Evolutionary conservation across 2,797 vertebrate species (phyloP), one percentile per base, ranked within the genome.

Genomic region (Pangasius larnaudii): DNA sequence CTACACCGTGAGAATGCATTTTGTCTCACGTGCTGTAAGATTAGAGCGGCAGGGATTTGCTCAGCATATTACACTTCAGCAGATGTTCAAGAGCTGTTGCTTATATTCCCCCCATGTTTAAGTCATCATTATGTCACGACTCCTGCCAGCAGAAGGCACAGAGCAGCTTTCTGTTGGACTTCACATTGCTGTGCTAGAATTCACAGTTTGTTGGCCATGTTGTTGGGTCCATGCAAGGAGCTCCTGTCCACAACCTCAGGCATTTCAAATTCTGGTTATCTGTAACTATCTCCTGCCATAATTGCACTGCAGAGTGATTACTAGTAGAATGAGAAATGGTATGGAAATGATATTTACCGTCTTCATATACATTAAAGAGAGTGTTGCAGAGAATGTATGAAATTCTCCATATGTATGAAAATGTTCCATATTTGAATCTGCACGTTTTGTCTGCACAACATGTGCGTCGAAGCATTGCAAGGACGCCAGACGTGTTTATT

Each of bases 51-150:
- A 67, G 83, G 63, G 85, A 86, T 89, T 87, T 89, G 75, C 80
- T 82, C 86, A 51, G 75, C 86, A 85, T 85, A 91, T 91, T 88
- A 89, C 84, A 86, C 69, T 83, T 24, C 59, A 86, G 42, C 91
- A 92, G 90, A 91, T 90, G 91, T 91, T 90, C 36, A 56, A 86
- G 71, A 27, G 39, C 53, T 89, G 39, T 78, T 89, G 83, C 84
- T 84, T 84, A 86, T 90, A 86, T 87, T 85, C 84, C 67, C 67
- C 72, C 85, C 82, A 85, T 89, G 81, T 58, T 89, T 63, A 71
- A 88, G 81, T 83, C 88, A 58, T 91, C 88, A 89, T 88, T 51
- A 11, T 78, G 51, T 63, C 14, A 10, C 33, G 79, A 46, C 33
- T 78, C 39, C 86, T 83, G 86, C 87, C 86, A 88, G 85, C 33